A percentile compares a stretch with the other conserved stretches of the same genome.
phyloP scores from a whole-genome alignment of 2,888 invertebrate genomes.

The Erebia ligea region DNA sequence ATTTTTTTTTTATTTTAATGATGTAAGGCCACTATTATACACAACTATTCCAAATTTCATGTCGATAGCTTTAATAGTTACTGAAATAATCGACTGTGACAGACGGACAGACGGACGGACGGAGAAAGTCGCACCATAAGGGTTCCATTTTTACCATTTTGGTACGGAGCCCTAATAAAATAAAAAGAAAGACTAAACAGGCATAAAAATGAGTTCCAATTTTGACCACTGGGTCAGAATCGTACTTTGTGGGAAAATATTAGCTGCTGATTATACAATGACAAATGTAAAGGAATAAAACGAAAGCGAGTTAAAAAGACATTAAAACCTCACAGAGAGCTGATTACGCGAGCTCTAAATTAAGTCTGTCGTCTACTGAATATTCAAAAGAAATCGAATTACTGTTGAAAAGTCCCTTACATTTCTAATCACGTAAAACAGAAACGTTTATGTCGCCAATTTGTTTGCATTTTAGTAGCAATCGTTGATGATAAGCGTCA shows the following conservation, averaged over 20 bases:
- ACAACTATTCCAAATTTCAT: too few species aligned
- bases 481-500: not conserved
- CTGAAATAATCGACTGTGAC: too few species aligned
- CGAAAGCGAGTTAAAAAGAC: slow-evolving; percentile 34
- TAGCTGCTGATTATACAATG: slow-evolving; percentile 11
- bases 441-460: slow-evolving; percentile 18
- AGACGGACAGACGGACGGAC: too few species aligned
- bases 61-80: too few species aligned
- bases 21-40: too few species aligned
- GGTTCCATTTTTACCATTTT: too few species aligned
- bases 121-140: too few species aligned
- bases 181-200: too few species aligned
- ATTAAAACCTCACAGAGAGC: slow-evolving; percentile 28
- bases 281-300: slow-evolving; percentile 29
- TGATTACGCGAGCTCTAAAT: slow-evolving; percentile 35
- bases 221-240: too few species aligned
- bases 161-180: too few species aligned
- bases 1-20: too few species aligned
- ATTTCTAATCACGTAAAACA: slow-evolving; percentile 41
- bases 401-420: slow-evolving; percentile 32
- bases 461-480: slow-evolving; percentile 5
- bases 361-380: slow-evolving; percentile 34
- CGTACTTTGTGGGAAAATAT: not conserved
- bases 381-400: slow-evolving; percentile 41
- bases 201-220: too few species aligned